Evolutionary conservation across 2,888 invertebrate species (phyloP).

Genomic region (Mantis religiosa): DNA sequence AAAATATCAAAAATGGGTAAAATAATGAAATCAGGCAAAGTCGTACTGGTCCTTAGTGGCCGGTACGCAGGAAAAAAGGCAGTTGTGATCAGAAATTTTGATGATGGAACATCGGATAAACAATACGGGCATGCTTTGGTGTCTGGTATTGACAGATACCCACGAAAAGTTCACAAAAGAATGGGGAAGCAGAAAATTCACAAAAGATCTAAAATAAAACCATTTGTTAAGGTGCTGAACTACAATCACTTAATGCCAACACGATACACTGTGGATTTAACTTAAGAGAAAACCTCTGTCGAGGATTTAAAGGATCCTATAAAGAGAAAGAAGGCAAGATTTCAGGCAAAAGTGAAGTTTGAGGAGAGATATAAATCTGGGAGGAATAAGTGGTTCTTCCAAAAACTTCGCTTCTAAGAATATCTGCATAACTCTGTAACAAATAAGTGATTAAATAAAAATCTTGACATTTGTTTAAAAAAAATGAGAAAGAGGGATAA

Average conservation of each 20-base stretch:
- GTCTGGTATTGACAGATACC: conserved; percentile 96
- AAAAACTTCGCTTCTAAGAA: conserved; percentile 91
- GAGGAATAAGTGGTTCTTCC: conserved; percentile 99
- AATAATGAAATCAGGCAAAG: conserved; percentile 97
- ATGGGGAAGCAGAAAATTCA: conserved; percentile 95
- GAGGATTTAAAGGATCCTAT: conserved; percentile 95
- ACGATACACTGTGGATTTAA: conserved; percentile 90
- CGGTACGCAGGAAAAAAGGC: conserved; percentile 98
- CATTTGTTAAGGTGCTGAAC: conserved; percentile 92
- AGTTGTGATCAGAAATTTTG: conserved; percentile 90
- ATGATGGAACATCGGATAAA: conserved; percentile 94
- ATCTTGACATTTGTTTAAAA: not conserved
- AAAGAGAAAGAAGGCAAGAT: conserved; percentile 91
- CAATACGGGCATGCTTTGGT: conserved; percentile 97
- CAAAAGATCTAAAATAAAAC: conserved; percentile 95
- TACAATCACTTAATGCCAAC: conserved; percentile 93
- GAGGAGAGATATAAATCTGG: conserved; percentile 98
- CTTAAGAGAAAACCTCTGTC: conserved; percentile 85
- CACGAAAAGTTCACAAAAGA: conserved; percentile 90
- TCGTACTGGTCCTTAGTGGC: conserved; percentile 97
- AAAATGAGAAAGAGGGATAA: no score
- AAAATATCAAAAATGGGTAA: conserved; percentile 79
- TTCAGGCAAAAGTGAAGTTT: conserved; percentile 92
- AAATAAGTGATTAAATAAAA: not conserved
- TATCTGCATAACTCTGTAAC: not conserved